A percentile compares a stretch with the other conserved stretches of the same genome.
phyloP scores from a whole-genome alignment of 2,113 vertebrate genomes.

The Pelecanus crispus region DNA sequence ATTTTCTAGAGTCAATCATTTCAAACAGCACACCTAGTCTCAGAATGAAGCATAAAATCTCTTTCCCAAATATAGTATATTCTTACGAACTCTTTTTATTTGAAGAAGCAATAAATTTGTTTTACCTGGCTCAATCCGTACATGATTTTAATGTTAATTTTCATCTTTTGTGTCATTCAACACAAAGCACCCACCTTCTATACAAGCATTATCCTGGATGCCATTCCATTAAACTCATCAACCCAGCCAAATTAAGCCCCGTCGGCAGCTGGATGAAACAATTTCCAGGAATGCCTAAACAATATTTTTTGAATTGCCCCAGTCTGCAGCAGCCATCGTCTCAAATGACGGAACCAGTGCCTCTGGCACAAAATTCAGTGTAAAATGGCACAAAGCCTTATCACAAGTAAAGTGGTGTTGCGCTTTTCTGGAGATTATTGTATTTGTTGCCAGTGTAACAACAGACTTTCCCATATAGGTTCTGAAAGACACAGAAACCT shows the following conservation, averaged over 20 bases:
- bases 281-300: not conserved
- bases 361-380: not conserved
- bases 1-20: not conserved
- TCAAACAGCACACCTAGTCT: not conserved
- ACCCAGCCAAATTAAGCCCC: not conserved
- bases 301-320: not conserved
- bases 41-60: not conserved
- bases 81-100: not conserved
- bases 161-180: not conserved
- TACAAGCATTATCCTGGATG: not conserved
- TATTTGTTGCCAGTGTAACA: not conserved
- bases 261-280: not conserved
- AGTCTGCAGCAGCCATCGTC: accelerated
- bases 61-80: not conserved
- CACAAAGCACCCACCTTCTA: not conserved
- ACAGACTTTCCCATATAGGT: not conserved
- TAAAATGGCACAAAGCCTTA: accelerated
- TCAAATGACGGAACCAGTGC: not conserved
- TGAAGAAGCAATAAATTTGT: not conserved
- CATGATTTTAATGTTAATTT: not conserved
- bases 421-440: not conserved
- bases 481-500: not conserved
- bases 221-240: not conserved
- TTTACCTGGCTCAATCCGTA: not conserved
- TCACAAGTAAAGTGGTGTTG: accelerated